Base-by-base conservation (phyloP, 2,888 invertebrate genomes). In the Cryptophagus acutangulus region DNA sequence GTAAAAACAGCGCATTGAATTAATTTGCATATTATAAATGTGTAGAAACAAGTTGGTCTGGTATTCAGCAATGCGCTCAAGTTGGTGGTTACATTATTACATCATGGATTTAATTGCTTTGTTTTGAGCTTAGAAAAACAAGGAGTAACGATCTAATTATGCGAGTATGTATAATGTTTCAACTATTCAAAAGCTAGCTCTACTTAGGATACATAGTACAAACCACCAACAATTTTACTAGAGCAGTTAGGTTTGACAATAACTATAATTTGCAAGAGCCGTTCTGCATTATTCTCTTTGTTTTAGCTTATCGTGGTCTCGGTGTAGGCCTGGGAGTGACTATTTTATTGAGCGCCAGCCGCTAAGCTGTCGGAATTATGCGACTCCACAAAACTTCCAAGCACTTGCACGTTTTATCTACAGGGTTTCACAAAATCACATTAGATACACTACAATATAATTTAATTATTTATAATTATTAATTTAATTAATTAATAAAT, bases 231-330 rank as follows among this genome's bases (percentile, higher is more conserved):
- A 5, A 15, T 9, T 8, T 14, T 31, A 5, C 3, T n/a, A 41
- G 39, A 41, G 45, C 43, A 44, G 48, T 51, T 46, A 54, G 48
- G 46, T 54, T 51, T 51, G 50, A 54, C 51, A 51, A 51, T 53
- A 53, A 53, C 53, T 47, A 54, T 54, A 54, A 54, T 54, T 54
- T 52, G 52, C n/a, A n/a, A n/a, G n/a, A n/a, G n/a, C n/a, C n/a
- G n/a, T n/a, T n/a, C n/a, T n/a, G 46, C 48, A 49, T 50, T 52
- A 52, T 41, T 47, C 47, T 46, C n/a, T 54, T 54, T 50, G 52
- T 54, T 52, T 45, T 41, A 6, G 12, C 43, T n/a, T 46, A 46
- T 45, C 38, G 48, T 52, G 46, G 49, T 49, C 40, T 44, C 45
- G 47, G 46, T 43, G n/a, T 34, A 42, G 48, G 48, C 29, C n/a